Percentiles rank a stretch among this genome's conserved stretches.
These are phyloP conservation scores for Isotomurus palustris DNA, from an alignment of 2,888 invertebrate species.

Conservation along the genomic window DNA sequence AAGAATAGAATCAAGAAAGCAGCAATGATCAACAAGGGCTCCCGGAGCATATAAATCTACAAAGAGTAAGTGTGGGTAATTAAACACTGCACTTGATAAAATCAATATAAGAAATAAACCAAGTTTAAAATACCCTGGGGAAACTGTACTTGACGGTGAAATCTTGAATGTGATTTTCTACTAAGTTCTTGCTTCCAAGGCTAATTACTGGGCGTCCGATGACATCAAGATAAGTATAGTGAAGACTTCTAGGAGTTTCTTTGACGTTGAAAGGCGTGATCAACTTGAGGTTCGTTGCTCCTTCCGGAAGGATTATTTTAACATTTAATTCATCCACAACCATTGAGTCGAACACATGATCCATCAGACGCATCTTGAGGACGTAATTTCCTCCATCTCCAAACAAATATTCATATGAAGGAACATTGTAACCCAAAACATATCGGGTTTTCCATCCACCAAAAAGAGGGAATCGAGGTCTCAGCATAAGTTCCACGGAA, in stretches of 20 bases:
- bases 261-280: conserved; percentile 75
- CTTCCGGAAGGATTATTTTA: conserved; percentile 90
- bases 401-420: conserved; percentile 92
- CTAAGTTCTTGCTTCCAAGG: conserved; percentile 76
- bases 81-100: background rate
- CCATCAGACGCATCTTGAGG: conserved; percentile 88
- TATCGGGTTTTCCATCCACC: conserved; percentile 99
- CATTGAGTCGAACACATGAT: conserved; percentile 97
- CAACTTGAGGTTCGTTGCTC: conserved; percentile 74
- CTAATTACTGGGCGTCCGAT: conserved; percentile 84
- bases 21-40: conserved; percentile 81
- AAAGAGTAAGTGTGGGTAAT: conserved; percentile 65
- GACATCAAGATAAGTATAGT: conserved; percentile 92
- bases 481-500: conserved; percentile 89
- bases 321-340: conserved; percentile 82
- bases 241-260: conserved; percentile 67
- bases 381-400: conserved; percentile 66
- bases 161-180: conserved; percentile 94
- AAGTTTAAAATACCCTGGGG: conserved; percentile 51
- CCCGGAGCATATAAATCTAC: conserved; percentile 78
- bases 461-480: conserved; percentile 94
- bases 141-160: conserved; percentile 56
- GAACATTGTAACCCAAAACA: conserved; percentile 92
- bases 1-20: conserved; percentile 87
- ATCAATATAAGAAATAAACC: background rate